Percentiles rank a stretch among this genome's conserved stretches.
Conservation (phyloP, 1,140 invertebrate genomes). For the Luehdorfia chinensis region DNA sequence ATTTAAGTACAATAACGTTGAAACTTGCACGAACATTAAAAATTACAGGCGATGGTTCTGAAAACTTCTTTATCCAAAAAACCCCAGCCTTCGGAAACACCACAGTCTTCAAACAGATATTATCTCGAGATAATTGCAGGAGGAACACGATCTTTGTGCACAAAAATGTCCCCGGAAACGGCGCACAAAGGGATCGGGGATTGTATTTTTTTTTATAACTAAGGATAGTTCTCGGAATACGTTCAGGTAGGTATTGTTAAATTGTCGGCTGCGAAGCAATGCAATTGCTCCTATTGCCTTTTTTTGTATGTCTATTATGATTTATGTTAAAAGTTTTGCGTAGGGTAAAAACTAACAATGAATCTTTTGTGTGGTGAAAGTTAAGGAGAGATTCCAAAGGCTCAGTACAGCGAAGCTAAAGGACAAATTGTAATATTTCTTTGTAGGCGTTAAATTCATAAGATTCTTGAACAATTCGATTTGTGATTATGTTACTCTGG, state of each 20-base stretch:
- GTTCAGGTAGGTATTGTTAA: not conserved
- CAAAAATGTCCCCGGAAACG: not conserved
- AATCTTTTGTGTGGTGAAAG: not conserved
- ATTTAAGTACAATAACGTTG: too few species aligned
- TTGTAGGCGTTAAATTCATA: too few species aligned
- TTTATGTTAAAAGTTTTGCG: not conserved
- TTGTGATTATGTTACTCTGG: too few species aligned
- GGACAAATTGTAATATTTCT: too few species aligned
- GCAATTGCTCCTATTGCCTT: not conserved
- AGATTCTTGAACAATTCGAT: too few species aligned
- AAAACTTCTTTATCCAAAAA: too few species aligned
- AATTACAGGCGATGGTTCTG: too few species aligned
- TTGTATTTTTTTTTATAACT: not conserved
- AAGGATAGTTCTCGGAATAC: not conserved
- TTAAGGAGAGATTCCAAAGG: not conserved
- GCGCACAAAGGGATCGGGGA: not conserved
- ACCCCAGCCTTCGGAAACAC: too few species aligned
- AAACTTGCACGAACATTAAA: too few species aligned
- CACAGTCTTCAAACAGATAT: slow-evolving; percentile 3
- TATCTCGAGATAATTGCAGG: not conserved
- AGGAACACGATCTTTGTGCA: not conserved
- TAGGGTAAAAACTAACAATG: not conserved
- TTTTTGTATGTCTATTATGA: not conserved
- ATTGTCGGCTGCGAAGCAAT: not conserved
- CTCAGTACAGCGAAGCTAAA: too few species aligned